phyloP scores from a whole-genome alignment of 2,797 vertebrate species.

The Enteromius unitaeniatus region DNA sequence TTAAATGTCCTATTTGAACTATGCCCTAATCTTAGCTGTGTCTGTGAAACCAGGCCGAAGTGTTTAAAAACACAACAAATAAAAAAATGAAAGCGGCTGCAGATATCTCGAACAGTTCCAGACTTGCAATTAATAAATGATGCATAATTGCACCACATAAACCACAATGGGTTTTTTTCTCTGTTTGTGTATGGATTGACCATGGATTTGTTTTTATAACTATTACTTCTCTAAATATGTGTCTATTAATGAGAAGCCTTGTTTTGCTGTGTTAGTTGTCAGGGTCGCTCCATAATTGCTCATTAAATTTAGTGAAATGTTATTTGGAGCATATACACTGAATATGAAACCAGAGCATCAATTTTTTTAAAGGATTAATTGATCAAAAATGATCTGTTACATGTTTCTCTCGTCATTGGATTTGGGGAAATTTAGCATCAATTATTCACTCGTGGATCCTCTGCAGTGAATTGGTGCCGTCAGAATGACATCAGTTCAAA shows the following conservation, averaged over 20 bases:
- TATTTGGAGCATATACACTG: neutral
- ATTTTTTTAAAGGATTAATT: neutral
- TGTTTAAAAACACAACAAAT: neutral
- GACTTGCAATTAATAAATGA: neutral
- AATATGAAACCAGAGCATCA: neutral
- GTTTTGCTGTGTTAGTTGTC: constrained; percentile 4
- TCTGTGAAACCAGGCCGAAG: neutral
- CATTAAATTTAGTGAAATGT: constrained; percentile 16
- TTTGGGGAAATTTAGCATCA: neutral
- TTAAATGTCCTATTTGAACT: too few species aligned
- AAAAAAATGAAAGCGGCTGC: neutral
- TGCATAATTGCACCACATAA: neutral
- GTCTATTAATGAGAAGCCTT: neutral
- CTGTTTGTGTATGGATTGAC: neutral
- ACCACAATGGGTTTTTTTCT: neutral
- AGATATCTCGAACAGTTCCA: neutral
- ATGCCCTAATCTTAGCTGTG: too few species aligned
- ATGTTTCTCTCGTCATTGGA: neutral
- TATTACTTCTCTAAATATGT: neutral
- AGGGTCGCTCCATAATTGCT: neutral
- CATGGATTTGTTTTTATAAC: neutral
- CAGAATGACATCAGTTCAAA: neutral
- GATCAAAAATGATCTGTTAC: neutral
- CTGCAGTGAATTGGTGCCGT: neutral
- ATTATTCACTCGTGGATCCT: neutral